A percentile compares a stretch with the other conserved stretches of the same genome.
These are phyloP conservation scores for Eupithecia inturbata DNA, from an alignment of 2,888 invertebrate genomes.

Conservation along the genomic window DNA sequence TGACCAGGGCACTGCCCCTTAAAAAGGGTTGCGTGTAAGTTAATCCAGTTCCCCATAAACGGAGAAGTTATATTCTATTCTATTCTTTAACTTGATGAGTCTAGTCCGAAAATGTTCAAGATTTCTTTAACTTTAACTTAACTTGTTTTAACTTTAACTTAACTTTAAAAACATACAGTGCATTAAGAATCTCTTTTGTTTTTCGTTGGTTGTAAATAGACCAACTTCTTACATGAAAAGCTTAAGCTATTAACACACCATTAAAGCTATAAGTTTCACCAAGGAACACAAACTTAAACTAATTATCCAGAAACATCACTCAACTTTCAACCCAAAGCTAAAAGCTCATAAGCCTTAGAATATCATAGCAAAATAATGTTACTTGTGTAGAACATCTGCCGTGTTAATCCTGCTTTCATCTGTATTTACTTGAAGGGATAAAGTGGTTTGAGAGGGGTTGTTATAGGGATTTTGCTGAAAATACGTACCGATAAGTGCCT, in stretches of 20 bases:
- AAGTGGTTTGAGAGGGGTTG: slow-evolving; percentile 39
- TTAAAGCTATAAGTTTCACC: slow-evolving; percentile 32
- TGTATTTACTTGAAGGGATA: slow-evolving; percentile 50
- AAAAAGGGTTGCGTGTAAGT: too few species aligned
- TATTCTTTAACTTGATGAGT: background rate
- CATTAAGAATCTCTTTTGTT: background rate
- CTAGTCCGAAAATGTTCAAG: background rate
- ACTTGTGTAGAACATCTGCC: slow-evolving; percentile 50
- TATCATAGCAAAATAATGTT: slow-evolving; percentile 20
- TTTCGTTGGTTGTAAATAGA: background rate
- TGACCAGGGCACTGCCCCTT: too few species aligned
- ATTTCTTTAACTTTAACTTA: too few species aligned
- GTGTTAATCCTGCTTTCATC: slow-evolving; percentile 50
- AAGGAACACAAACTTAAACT: slow-evolving; percentile 40
- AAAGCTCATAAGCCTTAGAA: slow-evolving; percentile 23
- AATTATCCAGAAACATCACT: slow-evolving; percentile 38
- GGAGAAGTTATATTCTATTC: too few species aligned
- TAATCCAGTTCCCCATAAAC: too few species aligned
- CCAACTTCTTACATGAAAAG: background rate
- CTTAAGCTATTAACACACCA: slow-evolving; percentile 33
- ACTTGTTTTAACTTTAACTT: too few species aligned
- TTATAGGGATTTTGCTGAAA: slow-evolving; percentile 14
- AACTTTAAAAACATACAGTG: background rate
- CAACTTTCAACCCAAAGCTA: slow-evolving; percentile 23
- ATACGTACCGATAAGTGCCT: slow-evolving; percentile 15